Conservation (phyloP, 2,888 invertebrate genomes). For the Leptinotarsa peninsularis region DNA sequence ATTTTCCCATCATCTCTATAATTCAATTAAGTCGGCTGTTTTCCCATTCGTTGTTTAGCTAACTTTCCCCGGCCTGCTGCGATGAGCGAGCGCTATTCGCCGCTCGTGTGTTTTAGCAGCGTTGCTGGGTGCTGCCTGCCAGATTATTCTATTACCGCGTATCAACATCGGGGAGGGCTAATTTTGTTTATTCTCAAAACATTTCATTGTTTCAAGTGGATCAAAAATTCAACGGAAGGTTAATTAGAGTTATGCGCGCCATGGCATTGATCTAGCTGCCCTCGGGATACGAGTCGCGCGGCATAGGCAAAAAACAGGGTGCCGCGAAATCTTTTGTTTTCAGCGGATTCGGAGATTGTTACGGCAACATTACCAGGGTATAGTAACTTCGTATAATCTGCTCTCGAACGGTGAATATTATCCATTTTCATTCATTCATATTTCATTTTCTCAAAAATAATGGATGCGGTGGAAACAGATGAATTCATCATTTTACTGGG, state of each 20-base stretch:
- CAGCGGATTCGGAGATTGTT: not conserved
- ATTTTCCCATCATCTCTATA: conserved; percentile 52
- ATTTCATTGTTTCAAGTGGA: conserved; percentile 76
- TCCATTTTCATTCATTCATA: too few relatives aligned
- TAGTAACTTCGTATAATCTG: not conserved
- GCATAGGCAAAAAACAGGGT: not conserved
- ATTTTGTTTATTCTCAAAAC: conserved; percentile 78
- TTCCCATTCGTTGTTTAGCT: conserved; percentile 55
- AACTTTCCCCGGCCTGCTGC: conserved; percentile 35
- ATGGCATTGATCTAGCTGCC: conserved; percentile 64
- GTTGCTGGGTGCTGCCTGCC: conserved; percentile 63
- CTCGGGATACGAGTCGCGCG: conserved; percentile 14
- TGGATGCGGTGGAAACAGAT: too few relatives aligned
- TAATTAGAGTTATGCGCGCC: conserved; percentile 69
- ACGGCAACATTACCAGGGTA: not conserved
- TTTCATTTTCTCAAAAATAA: too few relatives aligned
- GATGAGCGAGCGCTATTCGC: conserved; percentile 43
- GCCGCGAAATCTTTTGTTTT: conserved; percentile 5
- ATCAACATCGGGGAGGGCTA: conserved; percentile 73
- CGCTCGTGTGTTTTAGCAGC: conserved; percentile 49
- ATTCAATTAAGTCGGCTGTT: conserved; percentile 59
- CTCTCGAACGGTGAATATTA: not conserved
- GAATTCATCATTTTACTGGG: too few relatives aligned
- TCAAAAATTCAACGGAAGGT: conserved; percentile 76
- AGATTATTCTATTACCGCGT: conserved; percentile 80